Conservation (phyloP, 2,113 vertebrate species). For the Grus americana region DNA sequence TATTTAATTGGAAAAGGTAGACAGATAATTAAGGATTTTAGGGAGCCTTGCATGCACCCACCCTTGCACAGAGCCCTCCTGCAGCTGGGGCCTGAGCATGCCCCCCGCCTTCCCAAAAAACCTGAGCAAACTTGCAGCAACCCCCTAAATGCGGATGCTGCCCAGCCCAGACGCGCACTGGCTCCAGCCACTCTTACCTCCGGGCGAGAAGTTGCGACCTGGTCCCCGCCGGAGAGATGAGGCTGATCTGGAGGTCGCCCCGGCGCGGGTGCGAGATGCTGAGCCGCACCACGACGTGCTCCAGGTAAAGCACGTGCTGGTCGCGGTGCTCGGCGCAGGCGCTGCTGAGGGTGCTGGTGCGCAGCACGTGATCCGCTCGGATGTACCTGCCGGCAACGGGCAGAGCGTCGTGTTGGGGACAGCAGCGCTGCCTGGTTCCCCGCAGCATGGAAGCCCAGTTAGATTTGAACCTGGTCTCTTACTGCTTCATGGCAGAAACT, state of each 20-base stretch:
- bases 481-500: background rate
- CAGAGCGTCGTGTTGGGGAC: fast-evolving
- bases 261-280: constrained; percentile 84
- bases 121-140: background rate
- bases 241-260: constrained; percentile 90
- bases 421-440: background rate
- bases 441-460: fast-evolving
- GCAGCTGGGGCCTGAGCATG: background rate
- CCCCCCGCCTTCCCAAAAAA: background rate
- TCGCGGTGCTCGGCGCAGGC: constrained; percentile 80
- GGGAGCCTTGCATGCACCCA: fast-evolving
- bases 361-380: constrained; percentile 79
- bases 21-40: background rate
- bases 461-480: background rate
- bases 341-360: constrained; percentile 73
- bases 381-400: constrained; percentile 77
- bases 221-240: constrained; percentile 87
- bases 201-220: constrained; percentile 87
- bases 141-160: background rate
- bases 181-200: constrained; percentile 71
- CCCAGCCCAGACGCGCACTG: fast-evolving
- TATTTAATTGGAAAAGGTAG: background rate
- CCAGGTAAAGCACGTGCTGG: constrained; percentile 82
- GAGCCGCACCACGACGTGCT: constrained; percentile 86
- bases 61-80: background rate